Evolutionary conservation across 2,888 invertebrate genomes (phyloP).

Genomic region (Nomada hirtipes): DNA sequence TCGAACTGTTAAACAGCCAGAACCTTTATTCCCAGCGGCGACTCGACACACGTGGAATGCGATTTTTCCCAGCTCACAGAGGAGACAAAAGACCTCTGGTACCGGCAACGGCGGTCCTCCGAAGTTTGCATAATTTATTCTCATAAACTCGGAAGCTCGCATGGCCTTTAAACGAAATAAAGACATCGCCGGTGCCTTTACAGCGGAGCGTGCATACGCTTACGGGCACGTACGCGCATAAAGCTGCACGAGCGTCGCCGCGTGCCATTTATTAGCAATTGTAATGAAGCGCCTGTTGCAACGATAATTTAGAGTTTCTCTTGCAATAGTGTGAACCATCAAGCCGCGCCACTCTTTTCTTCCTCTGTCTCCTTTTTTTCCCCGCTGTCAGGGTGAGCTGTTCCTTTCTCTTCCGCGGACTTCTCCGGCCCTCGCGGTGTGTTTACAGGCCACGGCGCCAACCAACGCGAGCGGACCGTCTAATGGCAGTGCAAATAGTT

Average conservation of each 20-base stretch:
- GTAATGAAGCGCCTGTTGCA: conserved; percentile 62
- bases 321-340: conserved; percentile 49
- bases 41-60: conserved; percentile 50
- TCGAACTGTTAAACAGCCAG: conserved; percentile 45
- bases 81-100: conserved; percentile 42
- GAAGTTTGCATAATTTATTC: conserved; percentile 63
- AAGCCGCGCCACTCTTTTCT: conserved; percentile 18
- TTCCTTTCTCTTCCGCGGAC: conserved; percentile 15
- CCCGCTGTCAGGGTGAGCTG: too few relatives aligned
- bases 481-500: conserved; percentile 81
- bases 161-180: conserved; percentile 53
- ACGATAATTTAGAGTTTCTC: conserved; percentile 64
- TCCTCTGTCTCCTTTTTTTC: too few relatives aligned
- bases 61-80: neutral
- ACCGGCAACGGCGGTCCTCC: conserved; percentile 29
- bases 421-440: conserved; percentile 25
- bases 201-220: conserved; percentile 33
- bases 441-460: conserved; percentile 62
- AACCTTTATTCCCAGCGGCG: conserved; percentile 34
- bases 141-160: conserved; percentile 59
- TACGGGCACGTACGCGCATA: conserved; percentile 51
- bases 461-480: conserved; percentile 51
- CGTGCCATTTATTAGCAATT: conserved; percentile 66
- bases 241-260: conserved; percentile 52
- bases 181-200: conserved; percentile 55